Evolutionary conservation across 2,113 vertebrate genomes (phyloP), one percentile per base, ranked within the genome.

Genomic region (Serinus canaria): DNA sequence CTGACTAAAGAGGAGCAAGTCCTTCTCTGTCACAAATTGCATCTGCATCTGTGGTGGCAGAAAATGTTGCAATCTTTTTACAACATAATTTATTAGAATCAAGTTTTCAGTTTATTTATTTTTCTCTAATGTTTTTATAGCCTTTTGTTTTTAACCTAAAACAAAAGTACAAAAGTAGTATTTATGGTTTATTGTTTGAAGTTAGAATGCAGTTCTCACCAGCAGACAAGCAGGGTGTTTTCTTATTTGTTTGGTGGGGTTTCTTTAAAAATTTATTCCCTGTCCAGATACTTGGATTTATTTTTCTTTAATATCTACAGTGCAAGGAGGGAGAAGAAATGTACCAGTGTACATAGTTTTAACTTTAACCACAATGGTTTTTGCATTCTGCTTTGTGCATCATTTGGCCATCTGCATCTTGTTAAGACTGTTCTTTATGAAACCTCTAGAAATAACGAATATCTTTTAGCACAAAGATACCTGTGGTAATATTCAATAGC

Each of bases 131-230:
- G 60, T 76, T 96, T 95, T 91, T 89, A 95, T 43, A 79, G 67
- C 63, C 76, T 96, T 95, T 95, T 92, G 75, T 55, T 92, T 95
- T 79, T 69, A 91, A 89, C 62, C 62, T 84, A 95, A 95, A 95
- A 82, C 70, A 87, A 87, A 96, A 95, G 53, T 92, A 93, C 64
- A 87, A 81, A 87, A 89, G 86, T 77, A 82, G 44, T 82, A 92
- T 87, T 90, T 94, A 50, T 91, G 94, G 56, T 89, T 91, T 95
- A 84, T 89, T 95, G 70, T 94, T 84, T 94, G 87, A 94, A 89
- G 78, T 73, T 85, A 74, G 31, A 83, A 58, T 92, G 30, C 55
- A 66, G 33, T 91, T 91, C 81, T 94, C 66, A 72, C 31, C 66
- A 95, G 62, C 89, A 92, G 79, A 87, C 58, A 91, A 78, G 60